Evolutionary conservation across 2,113 vertebrate genomes (phyloP).

Genomic region (Craseonycteris thonglongyai): DNA sequence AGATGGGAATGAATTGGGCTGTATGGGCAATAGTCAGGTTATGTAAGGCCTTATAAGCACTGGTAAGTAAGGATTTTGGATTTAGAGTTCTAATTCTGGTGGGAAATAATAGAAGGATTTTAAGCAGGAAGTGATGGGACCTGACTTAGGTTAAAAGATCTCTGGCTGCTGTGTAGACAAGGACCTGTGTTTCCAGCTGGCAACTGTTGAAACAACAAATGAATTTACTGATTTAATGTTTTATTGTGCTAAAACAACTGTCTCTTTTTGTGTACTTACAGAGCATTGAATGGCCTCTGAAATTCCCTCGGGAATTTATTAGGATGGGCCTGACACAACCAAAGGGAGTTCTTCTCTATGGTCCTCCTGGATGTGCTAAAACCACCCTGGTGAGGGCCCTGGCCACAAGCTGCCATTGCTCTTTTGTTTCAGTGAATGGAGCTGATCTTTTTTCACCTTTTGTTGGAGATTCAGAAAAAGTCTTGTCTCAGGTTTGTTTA

Average conservation of each 20-base stretch:
- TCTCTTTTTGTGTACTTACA: slow-evolving; percentile 64
- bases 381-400: slow-evolving; percentile 90
- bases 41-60: neutral
- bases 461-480: slow-evolving; percentile 93
- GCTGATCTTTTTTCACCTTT: slow-evolving; percentile 95
- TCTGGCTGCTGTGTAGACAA: neutral
- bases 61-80: neutral
- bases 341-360: slow-evolving; percentile 90
- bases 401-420: slow-evolving; percentile 85
- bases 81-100: neutral
- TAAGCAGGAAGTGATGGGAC: neutral
- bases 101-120: neutral
- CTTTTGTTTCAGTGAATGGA: slow-evolving; percentile 89
- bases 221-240: neutral
- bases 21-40: neutral
- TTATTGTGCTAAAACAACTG: neutral
- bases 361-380: slow-evolving; percentile 95
- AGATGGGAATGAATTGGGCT: neutral
- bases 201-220: neutral
- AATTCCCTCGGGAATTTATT: slow-evolving; percentile 87
- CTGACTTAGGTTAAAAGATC: neutral
- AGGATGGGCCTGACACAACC: slow-evolving; percentile 89
- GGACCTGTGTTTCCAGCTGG: neutral
- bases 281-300: slow-evolving; percentile 96
- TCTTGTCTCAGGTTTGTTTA: slow-evolving; percentile 88